Conservation (phyloP, 35 echinoderm and acorn worm genomes). For the Lytechinus pictus region DNA sequence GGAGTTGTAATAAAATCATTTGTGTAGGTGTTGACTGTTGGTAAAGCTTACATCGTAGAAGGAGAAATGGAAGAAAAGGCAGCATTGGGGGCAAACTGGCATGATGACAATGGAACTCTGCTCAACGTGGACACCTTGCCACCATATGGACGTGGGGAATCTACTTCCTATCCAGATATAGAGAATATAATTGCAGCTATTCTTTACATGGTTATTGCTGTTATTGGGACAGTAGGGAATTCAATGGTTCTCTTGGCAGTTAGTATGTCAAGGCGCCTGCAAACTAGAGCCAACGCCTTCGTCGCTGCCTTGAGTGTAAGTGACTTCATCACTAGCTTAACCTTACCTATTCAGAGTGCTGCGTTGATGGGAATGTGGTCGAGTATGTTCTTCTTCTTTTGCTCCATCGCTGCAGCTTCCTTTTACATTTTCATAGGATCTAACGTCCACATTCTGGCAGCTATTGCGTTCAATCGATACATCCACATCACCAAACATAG, state of each 20-base stretch:
- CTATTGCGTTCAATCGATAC: constrained; percentile 39
- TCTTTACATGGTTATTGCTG: background rate
- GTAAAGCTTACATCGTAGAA: background rate
- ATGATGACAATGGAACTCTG: background rate
- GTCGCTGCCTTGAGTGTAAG: constrained; percentile 23
- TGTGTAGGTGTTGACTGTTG: background rate
- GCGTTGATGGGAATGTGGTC: constrained; percentile 16
- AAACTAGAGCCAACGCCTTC: background rate
- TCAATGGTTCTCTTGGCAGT: constrained; percentile 13
- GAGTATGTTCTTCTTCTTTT: background rate
- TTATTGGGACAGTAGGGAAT: background rate
- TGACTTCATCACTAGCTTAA: constrained; percentile 22
- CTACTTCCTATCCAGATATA: background rate
- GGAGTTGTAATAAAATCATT: background rate
- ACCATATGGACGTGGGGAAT: background rate
- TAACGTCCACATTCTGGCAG: constrained; percentile 7
- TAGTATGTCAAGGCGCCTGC: background rate
- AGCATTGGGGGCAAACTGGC: background rate
- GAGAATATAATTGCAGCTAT: constrained; percentile 36
- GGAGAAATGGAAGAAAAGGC: background rate
- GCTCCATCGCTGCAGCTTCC: background rate
- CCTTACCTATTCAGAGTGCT: constrained; percentile 28
- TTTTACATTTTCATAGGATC: constrained; percentile 33
- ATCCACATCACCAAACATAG: background rate
- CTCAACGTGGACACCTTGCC: background rate